These are phyloP conservation scores for Leucoraja ocellata DNA, from an alignment of 2,797 vertebrate species.

Conservation along the genomic window DNA sequence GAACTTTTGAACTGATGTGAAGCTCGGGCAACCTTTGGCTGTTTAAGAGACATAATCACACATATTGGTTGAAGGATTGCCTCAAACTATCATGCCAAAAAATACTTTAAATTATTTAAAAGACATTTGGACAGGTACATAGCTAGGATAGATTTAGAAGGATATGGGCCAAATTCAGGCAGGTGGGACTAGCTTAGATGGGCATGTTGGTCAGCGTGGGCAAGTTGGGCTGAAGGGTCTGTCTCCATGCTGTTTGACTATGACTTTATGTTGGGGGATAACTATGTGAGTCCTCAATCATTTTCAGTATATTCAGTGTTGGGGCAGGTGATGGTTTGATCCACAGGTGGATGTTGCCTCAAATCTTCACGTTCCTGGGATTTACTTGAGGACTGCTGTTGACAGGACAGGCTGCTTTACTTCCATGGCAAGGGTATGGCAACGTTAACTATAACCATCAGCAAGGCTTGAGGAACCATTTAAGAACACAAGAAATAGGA, in stretches of 20 bases:
- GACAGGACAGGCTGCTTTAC: not conserved
- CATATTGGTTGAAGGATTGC: not conserved
- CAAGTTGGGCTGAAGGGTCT: too few relatives aligned
- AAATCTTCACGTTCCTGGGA: not conserved
- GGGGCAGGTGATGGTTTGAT: not conserved
- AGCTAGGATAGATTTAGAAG: too few relatives aligned
- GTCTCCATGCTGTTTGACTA: too few relatives aligned
- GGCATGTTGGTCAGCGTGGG: too few relatives aligned
- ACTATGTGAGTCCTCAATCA: not conserved
- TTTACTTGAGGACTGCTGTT: not conserved
- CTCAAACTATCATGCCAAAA: not conserved
- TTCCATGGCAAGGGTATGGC: not conserved
- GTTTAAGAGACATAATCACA: not conserved
- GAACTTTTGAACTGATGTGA: not conserved
- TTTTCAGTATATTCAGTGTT: not conserved
- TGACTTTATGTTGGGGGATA: not conserved
- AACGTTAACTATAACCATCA: not conserved
- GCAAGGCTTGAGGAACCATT: not conserved
- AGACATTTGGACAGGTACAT: too few relatives aligned
- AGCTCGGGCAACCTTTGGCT: too few relatives aligned
- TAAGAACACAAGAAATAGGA: not conserved
- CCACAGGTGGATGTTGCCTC: not conserved
- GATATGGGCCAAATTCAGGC: too few relatives aligned
- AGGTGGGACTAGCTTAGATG: too few relatives aligned
- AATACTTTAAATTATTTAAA: too few relatives aligned